These are phyloP conservation scores for Falco naumanni DNA, from an alignment of 2,797 vertebrate genomes.

Conservation along the genomic window DNA sequence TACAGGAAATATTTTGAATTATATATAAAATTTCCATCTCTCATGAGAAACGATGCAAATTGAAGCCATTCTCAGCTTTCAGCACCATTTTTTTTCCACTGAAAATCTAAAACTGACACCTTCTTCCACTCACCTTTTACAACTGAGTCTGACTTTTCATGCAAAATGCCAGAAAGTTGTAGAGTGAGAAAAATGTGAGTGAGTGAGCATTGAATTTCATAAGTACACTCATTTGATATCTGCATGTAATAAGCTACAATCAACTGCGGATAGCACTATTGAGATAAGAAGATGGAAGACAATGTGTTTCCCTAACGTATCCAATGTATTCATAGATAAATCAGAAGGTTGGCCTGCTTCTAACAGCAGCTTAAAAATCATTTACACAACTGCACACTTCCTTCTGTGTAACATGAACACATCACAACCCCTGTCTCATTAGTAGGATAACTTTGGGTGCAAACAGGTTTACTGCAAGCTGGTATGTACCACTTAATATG, in stretches of 20 bases:
- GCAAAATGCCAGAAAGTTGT: background rate
- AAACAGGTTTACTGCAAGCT: background rate
- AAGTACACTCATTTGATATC: background rate
- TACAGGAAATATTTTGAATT: background rate
- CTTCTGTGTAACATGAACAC: background rate
- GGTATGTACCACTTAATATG: background rate
- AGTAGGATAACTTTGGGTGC: background rate
- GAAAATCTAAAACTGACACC: background rate
- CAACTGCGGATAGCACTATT: background rate
- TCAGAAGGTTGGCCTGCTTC: background rate
- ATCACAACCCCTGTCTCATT: background rate
- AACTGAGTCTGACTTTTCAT: background rate
- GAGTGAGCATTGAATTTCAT: background rate
- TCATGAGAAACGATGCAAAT: background rate
- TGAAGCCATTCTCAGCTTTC: background rate
- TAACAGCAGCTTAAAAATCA: background rate
- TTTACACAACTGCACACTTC: background rate
- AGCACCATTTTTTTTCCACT: background rate
- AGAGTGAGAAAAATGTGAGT: background rate
- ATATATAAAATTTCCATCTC: background rate
- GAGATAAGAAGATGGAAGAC: background rate
- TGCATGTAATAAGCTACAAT: background rate
- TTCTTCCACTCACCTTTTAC: background rate
- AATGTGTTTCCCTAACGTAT: background rate
- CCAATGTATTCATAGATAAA: background rate